Percentiles rank a stretch among this genome's conserved stretches.
Conservation (phyloP, 1,140 invertebrate species). For the Formica exsecta region DNA sequence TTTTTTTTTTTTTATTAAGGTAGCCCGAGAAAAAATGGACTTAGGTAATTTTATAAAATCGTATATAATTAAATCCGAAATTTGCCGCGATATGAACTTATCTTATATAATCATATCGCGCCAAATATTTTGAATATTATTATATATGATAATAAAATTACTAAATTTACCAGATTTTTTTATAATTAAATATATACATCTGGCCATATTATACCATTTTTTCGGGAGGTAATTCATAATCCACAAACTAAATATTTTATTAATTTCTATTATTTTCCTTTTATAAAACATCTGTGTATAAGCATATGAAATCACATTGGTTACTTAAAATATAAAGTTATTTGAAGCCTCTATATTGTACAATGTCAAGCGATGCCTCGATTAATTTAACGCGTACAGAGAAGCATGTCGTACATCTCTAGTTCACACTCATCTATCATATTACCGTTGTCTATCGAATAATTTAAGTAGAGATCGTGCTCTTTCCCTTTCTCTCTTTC, state of each 20-base stretch:
- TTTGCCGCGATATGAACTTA: too few species aligned
- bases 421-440: slow-evolving; percentile 21
- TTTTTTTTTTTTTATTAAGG: too few species aligned
- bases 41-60: too few species aligned
- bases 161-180: too few species aligned
- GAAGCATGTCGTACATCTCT: background rate
- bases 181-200: too few species aligned
- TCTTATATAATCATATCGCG: too few species aligned
- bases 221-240: background rate
- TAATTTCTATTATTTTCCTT: background rate
- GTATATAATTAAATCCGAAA: too few species aligned
- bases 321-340: background rate
- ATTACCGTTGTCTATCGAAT: slow-evolving; percentile 12
- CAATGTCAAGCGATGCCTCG: background rate
- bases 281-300: background rate
- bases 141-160: too few species aligned
- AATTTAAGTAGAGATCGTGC: slow-evolving; percentile 36
- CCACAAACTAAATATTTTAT: background rate
- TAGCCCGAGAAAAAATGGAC: too few species aligned
- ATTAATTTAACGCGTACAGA: slow-evolving; percentile 1
- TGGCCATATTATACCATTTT: too few species aligned
- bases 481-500: slow-evolving; percentile 7
- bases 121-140: too few species aligned
- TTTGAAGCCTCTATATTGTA: background rate
- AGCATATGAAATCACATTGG: background rate